Evolutionary conservation across 2,888 invertebrate species (phyloP).

Genomic region (Ophioninae sp.): DNA sequence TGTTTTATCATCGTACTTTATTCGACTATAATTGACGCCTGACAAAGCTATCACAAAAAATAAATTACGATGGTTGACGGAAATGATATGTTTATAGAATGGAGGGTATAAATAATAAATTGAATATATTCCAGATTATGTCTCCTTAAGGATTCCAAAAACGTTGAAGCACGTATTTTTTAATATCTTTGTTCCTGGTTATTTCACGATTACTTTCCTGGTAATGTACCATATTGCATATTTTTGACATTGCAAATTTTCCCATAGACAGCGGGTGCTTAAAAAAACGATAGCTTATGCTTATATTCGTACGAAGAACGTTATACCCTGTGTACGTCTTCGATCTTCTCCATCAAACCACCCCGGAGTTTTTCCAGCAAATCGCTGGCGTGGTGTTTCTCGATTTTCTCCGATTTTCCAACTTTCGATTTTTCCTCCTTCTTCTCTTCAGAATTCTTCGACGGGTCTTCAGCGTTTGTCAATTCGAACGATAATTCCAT

Average conservation of each 20-base stretch:
- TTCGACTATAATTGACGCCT: too few relatives aligned
- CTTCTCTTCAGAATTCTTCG: slow-evolving; percentile 16
- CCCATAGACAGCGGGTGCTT: too few relatives aligned
- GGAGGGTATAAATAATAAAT: too few relatives aligned
- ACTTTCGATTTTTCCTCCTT: slow-evolving; percentile 31
- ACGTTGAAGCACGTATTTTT: too few relatives aligned
- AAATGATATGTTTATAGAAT: too few relatives aligned
- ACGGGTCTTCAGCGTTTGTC: neutral
- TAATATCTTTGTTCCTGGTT: too few relatives aligned
- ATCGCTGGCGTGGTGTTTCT: slow-evolving; percentile 47
- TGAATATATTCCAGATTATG: too few relatives aligned
- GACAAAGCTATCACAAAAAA: too few relatives aligned
- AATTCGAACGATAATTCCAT: slow-evolving; percentile 37
- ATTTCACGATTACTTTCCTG: too few relatives aligned
- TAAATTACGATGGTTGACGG: too few relatives aligned
- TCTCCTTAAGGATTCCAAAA: too few relatives aligned
- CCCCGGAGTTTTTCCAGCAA: slow-evolving; percentile 66
- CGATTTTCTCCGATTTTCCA: slow-evolving; percentile 54
- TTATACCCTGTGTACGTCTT: slow-evolving; percentile 85
- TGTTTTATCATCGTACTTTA: too few relatives aligned
- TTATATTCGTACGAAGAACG: neutral
- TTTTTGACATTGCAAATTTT: neutral
- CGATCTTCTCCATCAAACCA: slow-evolving; percentile 83
- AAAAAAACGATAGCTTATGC: slow-evolving; percentile 83
- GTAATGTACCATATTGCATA: neutral